Evolutionary conservation across 2,797 vertebrate genomes (phyloP), one percentile per base, ranked within the genome.

Genomic region (Anableps anableps): DNA sequence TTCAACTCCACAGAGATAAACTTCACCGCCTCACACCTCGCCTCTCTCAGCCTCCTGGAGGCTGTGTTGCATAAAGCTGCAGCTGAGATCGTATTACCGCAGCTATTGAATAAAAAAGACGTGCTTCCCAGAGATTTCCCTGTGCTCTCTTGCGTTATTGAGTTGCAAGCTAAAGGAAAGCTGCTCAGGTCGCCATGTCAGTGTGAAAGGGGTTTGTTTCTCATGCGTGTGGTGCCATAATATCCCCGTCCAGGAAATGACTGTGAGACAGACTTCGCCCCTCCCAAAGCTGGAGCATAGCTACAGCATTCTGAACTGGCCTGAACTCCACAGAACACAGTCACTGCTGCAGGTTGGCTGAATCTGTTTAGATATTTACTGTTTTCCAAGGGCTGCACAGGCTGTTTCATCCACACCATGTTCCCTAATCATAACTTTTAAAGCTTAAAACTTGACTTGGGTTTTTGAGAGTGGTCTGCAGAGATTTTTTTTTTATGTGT

Each of bases 161-260:
- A 91, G 89, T 87, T 88, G 88, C 86, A 85, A 29, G 86, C 75
- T 53, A 21, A 86, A 87, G 77, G 83, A 83, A 88, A 88, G 88
- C 83, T 83, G 83, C 89, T 74, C 75, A 86, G 91, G 90, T 93
- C 88, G 80, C 81, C 62, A 83, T 83, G 85, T 62, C 81, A 66
- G 91, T 86, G 85, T 80, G 62, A 89, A 89, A 86, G 88, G 89
- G 86, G 91, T 89, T 93, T 89, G 89, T 92, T 92, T 93, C 91
- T 90, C 86, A 90, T 91, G 90, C 82, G 78, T 93, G 90, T 92
- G 90, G 88, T 93, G 92, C 93, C 85, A 86, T 94, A 94, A 94
- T 92, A 92, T 93, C 87, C 86, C 80, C 29, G 82, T 93, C 82
- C 93, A 93, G 94, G 93, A 95, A 94, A 95, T 93, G 85, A 92